Percentiles rank a stretch among this genome's conserved stretches.
Evolutionary conservation across 2,888 invertebrate species (phyloP).

Genomic region (Limnephilus rhombicus): DNA sequence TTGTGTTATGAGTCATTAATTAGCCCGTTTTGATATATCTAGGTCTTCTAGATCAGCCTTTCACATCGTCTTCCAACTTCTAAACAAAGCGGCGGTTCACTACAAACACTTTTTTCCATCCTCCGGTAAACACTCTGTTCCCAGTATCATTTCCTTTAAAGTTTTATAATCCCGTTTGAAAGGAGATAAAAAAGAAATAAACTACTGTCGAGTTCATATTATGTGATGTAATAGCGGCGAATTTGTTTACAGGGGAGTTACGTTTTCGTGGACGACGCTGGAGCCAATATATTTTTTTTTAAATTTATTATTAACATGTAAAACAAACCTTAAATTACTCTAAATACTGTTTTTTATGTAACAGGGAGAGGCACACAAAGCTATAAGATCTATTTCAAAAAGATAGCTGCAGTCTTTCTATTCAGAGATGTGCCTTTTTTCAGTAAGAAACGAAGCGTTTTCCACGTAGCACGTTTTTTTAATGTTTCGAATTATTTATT

Average conservation of each 20-base stretch:
- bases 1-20: background rate
- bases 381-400: background rate
- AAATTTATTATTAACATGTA: background rate
- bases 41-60: background rate
- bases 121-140: constrained; percentile 64
- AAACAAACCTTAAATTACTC: no score
- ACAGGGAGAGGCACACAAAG: background rate
- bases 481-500: no score
- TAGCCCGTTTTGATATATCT: background rate
- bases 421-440: no score
- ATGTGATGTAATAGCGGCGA: constrained; percentile 43
- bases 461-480: no score
- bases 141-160: constrained; percentile 66
- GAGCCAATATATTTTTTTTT: background rate
- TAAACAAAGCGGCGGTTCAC: constrained; percentile 61
- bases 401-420: no score
- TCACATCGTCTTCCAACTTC: constrained; percentile 40
- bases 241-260: constrained; percentile 23
- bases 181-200: constrained; percentile 65
- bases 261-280: background rate
- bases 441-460: no score
- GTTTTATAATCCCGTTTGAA: constrained; percentile 65
- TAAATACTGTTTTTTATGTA: no score
- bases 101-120: constrained; percentile 61
- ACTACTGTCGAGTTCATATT: constrained; percentile 54